Conservation (phyloP, 2,113 vertebrate species). For the Dromas ardeola region DNA sequence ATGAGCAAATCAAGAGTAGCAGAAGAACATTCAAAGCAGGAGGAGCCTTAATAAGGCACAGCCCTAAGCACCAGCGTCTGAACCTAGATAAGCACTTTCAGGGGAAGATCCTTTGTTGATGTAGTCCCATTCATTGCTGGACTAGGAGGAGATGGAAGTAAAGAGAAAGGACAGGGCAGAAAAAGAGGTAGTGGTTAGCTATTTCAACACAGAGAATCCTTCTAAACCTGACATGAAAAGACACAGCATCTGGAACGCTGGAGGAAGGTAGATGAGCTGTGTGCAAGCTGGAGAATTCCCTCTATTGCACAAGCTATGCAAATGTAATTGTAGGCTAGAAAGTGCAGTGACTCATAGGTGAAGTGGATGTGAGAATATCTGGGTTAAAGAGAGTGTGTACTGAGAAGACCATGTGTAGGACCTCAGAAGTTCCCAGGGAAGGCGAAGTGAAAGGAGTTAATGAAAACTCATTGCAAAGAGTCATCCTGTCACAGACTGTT, state of each 20-base stretch:
- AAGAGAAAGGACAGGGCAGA: not conserved
- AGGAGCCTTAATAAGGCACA: not conserved
- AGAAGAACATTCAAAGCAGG: not conserved
- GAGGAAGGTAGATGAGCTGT: constrained; percentile 9
- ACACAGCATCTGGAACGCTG: not conserved
- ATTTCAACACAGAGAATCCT: not conserved
- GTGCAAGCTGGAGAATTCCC: constrained; percentile 56
- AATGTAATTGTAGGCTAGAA: constrained; percentile 63
- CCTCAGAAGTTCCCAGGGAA: constrained; percentile 25
- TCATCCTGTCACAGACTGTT: not conserved
- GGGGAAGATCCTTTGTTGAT: not conserved
- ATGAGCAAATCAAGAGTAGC: not conserved
- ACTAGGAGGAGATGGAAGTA: not conserved
- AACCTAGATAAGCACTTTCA: not conserved
- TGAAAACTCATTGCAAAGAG: not conserved
- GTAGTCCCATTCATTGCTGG: not conserved
- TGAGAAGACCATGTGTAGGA: constrained; percentile 19
- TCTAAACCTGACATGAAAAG: not conserved
- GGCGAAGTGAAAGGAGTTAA: not conserved
- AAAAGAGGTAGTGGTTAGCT: not conserved
- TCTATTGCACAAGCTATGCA: constrained; percentile 49
- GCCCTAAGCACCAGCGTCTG: not conserved
- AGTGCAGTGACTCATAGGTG: constrained; percentile 60
- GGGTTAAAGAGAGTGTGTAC: constrained; percentile 33
- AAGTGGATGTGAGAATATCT: constrained; percentile 57